A percentile compares a stretch with the other conserved stretches of the same genome.
These are phyloP conservation scores for Thereuonema tuberculata DNA, from an alignment of 1,140 invertebrate species.

Conservation along the genomic window DNA sequence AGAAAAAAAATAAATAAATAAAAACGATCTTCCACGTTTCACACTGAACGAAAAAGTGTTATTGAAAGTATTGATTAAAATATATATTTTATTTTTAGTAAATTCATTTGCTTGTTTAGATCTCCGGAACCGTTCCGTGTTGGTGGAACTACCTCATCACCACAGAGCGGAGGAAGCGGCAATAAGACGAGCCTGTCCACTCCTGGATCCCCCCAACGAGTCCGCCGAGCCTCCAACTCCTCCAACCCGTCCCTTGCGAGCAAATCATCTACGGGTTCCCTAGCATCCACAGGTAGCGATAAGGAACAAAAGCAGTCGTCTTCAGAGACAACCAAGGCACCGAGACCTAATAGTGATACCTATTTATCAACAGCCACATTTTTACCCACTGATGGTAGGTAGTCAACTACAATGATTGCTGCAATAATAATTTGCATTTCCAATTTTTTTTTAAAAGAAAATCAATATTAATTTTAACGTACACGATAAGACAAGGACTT, in stretches of 20 bases:
- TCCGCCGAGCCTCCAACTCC: not conserved
- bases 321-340: not conserved
- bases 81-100: not conserved
- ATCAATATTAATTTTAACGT: too few relatives aligned
- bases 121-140: not conserved
- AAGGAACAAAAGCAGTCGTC: not conserved
- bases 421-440: too few relatives aligned
- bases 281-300: not conserved
- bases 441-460: too few relatives aligned
- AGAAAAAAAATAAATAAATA: not conserved
- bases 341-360: too few relatives aligned
- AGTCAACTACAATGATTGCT: too few relatives aligned
- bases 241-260: not conserved
- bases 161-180: not conserved
- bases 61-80: too few relatives aligned
- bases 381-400: not conserved
- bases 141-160: not conserved
- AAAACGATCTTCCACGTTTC: too few relatives aligned
- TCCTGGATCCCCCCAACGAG: not conserved
- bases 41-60: too few relatives aligned
- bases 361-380: not conserved
- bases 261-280: not conserved
- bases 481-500: too few relatives aligned
- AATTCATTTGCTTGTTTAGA: not conserved
- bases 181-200: not conserved